Conservation (phyloP, 2,888 invertebrate genomes). For the Lacanobia oleracea region DNA sequence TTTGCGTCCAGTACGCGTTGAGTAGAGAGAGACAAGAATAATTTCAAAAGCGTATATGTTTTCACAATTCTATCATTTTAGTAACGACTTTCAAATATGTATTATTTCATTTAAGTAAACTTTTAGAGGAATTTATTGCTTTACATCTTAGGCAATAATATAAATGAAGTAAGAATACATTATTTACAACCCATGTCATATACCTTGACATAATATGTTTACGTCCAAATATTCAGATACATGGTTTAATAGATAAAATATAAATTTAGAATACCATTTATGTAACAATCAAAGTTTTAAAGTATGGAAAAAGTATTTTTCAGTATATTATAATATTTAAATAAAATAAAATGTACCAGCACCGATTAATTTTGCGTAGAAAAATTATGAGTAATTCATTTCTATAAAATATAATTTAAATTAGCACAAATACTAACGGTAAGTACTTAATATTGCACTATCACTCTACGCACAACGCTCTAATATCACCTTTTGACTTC, state of each 20-base stretch:
- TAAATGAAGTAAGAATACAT: constrained; percentile 11
- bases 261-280: background rate
- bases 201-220: background rate
- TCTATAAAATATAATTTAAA: background rate
- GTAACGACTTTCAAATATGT: background rate
- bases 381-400: background rate
- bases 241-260: background rate
- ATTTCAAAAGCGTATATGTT: too few relatives aligned
- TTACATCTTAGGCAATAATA: constrained; percentile 34
- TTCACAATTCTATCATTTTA: background rate
- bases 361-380: too few relatives aligned
- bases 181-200: background rate
- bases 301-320: too few relatives aligned
- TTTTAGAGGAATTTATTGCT: constrained; percentile 49
- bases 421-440: background rate
- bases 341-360: background rate
- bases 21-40: too few relatives aligned
- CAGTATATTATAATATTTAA: too few relatives aligned
- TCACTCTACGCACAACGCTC: constrained; percentile 34
- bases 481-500: constrained; percentile 16
- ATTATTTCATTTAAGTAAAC: background rate
- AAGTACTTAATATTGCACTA: constrained; percentile 21
- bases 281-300: background rate
- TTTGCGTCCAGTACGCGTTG: too few relatives aligned
- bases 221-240: constrained; percentile 1